Percentiles rank a stretch among this genome's conserved stretches.
Evolutionary conservation across 2,113 vertebrate species (phyloP).

Genomic region (Poeciliopsis prolifica): DNA sequence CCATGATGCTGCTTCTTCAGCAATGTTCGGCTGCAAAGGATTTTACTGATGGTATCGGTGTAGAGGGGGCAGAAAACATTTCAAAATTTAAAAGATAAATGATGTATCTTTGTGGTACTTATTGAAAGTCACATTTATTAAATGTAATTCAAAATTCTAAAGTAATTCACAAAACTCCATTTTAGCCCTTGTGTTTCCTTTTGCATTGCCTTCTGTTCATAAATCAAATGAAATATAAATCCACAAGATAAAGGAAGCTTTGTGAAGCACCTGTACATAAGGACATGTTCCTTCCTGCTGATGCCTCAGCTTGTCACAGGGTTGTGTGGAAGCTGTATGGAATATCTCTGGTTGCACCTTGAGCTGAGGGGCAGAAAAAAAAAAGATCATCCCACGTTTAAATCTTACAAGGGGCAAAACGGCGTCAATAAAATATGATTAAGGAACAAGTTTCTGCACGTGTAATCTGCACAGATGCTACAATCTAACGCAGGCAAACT

Average conservation of each 20-base stretch:
- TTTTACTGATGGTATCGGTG: too few relatives aligned
- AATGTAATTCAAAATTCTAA: neutral
- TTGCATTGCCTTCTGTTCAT: neutral
- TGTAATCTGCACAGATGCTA: neutral
- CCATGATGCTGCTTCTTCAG: too few relatives aligned
- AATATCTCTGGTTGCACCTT: slow-evolving; percentile 66
- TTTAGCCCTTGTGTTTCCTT: neutral
- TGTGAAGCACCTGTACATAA: slow-evolving; percentile 28
- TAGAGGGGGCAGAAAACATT: too few relatives aligned
- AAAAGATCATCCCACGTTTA: slow-evolving; percentile 61
- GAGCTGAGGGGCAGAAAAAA: slow-evolving; percentile 60
- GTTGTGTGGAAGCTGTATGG: slow-evolving; percentile 34
- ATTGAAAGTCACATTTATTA: neutral
- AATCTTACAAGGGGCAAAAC: slow-evolving; percentile 49
- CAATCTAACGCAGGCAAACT: slow-evolving; percentile 1
- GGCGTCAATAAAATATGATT: slow-evolving; percentile 50
- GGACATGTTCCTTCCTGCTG: slow-evolving; percentile 27
- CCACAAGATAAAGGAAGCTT: slow-evolving; percentile 23
- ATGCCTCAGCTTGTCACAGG: slow-evolving; percentile 28
- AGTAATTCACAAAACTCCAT: neutral
- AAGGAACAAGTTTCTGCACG: slow-evolving; percentile 10
- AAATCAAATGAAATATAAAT: slow-evolving; percentile 32
- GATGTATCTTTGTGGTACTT: neutral
- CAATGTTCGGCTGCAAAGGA: too few relatives aligned
- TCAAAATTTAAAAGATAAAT: neutral